These are phyloP conservation scores for Paratilapia polleni DNA, from an alignment of 2,113 vertebrate genomes.

Conservation along the genomic window DNA sequence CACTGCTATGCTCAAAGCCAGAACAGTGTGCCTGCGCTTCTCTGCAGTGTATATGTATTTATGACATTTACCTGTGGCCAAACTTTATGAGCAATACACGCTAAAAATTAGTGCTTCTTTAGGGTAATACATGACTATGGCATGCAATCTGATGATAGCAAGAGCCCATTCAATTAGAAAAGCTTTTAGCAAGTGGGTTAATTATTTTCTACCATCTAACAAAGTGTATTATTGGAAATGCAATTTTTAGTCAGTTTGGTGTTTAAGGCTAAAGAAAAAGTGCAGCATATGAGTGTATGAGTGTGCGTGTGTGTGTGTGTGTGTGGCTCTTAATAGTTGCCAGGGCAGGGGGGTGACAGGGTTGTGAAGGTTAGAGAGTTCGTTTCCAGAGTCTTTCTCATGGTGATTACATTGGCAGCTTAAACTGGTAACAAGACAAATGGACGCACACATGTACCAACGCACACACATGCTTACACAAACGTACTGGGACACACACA, in stretches of 20 bases:
- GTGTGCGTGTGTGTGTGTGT: constrained; percentile 15
- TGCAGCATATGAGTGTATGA: neutral
- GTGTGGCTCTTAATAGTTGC: constrained; percentile 16
- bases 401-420: constrained; percentile 76
- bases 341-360: constrained; percentile 36
- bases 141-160: too few species aligned
- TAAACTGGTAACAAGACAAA: constrained; percentile 66
- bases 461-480: constrained; percentile 13
- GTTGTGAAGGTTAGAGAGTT: constrained; percentile 72
- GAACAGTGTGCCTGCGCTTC: neutral
- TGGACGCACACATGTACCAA: neutral
- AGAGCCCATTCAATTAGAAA: too few species aligned
- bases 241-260: neutral
- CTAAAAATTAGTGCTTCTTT: too few species aligned
- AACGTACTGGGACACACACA: neutral
- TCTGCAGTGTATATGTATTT: too few species aligned
- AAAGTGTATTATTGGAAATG: neutral
- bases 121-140: too few species aligned
- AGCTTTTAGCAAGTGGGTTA: too few species aligned
- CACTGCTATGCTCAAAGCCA: neutral
- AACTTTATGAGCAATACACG: too few species aligned
- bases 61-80: too few species aligned
- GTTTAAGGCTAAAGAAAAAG: neutral
- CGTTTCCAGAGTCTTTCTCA: constrained; percentile 73
- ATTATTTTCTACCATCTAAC: too few species aligned